phyloP scores from a whole-genome alignment of 2,113 vertebrate genomes.

The Dendrocopos noguchii region DNA sequence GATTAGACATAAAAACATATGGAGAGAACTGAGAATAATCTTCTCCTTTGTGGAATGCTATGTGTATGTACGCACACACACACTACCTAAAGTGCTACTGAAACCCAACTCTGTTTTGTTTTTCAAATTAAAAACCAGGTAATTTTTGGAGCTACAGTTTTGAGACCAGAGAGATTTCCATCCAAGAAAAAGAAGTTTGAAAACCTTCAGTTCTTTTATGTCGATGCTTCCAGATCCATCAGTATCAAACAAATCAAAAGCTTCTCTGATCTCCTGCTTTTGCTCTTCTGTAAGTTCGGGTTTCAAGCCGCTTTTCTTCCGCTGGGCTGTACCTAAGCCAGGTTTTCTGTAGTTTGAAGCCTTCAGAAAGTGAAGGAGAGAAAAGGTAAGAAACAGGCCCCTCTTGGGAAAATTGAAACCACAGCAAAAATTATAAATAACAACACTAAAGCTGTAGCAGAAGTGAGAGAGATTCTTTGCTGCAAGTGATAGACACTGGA shows the following conservation, averaged over 20 bases:
- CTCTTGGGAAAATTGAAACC: not conserved
- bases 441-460: not conserved
- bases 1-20: not conserved
- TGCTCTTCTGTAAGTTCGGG: conserved; percentile 88
- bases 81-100: not conserved
- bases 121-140: not conserved
- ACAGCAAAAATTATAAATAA: not conserved
- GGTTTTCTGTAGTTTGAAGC: conserved; percentile 81
- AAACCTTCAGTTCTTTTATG: conserved; percentile 92
- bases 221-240: conserved; percentile 91
- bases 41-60: not conserved
- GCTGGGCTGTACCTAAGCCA: conserved; percentile 60
- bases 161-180: not conserved
- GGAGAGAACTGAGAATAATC: not conserved
- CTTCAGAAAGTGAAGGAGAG: conserved; percentile 67
- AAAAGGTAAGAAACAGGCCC: not conserved
- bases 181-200: not conserved
- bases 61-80: too few relatives aligned
- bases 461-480: not conserved
- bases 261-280: conserved; percentile 92
- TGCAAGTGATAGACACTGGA: not conserved
- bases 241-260: conserved; percentile 92
- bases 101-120: not conserved
- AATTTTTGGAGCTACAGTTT: not conserved
- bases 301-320: conserved; percentile 81